Percentiles rank a stretch among this genome's conserved stretches.
Evolutionary conservation across 2,888 invertebrate species (phyloP).

Genomic region (Heteromurus nitidus): DNA sequence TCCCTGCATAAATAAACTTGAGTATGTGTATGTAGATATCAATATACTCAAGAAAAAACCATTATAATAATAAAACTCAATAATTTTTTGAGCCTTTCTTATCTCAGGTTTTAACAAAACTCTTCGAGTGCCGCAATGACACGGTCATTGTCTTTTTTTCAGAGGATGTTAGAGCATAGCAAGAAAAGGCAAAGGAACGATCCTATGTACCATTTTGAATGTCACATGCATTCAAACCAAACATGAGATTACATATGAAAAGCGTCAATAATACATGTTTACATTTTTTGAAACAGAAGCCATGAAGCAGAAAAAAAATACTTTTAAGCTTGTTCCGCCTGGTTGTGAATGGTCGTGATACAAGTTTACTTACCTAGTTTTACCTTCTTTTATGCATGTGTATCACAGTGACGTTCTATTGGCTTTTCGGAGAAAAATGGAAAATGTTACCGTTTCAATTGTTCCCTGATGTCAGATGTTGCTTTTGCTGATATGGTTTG

Average conservation of each 20-base stretch:
- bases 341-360: slow-evolving; percentile 49
- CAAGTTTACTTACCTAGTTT: slow-evolving; percentile 60
- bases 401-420: slow-evolving; percentile 36
- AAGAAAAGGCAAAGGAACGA: no score
- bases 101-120: no score
- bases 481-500: slow-evolving; percentile 16
- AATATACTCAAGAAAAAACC: no score
- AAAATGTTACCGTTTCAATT: slow-evolving; percentile 60
- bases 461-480: slow-evolving; percentile 53
- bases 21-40: no score
- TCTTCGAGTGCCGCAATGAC: no score
- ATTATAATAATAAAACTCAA: no score
- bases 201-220: background rate
- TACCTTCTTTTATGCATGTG: slow-evolving; percentile 8
- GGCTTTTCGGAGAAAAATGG: slow-evolving; percentile 57
- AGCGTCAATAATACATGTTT: slow-evolving; percentile 24
- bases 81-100: no score
- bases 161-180: no score
- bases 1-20: no score
- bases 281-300: slow-evolving; percentile 31
- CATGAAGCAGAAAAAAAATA: slow-evolving; percentile 54
- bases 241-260: background rate
- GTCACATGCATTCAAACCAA: slow-evolving; percentile 15
- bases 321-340: slow-evolving; percentile 49
- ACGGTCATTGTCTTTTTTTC: no score